Base-by-base conservation (phyloP, 1,140 invertebrate genomes). In the Trypoxylus dichotomus region DNA sequence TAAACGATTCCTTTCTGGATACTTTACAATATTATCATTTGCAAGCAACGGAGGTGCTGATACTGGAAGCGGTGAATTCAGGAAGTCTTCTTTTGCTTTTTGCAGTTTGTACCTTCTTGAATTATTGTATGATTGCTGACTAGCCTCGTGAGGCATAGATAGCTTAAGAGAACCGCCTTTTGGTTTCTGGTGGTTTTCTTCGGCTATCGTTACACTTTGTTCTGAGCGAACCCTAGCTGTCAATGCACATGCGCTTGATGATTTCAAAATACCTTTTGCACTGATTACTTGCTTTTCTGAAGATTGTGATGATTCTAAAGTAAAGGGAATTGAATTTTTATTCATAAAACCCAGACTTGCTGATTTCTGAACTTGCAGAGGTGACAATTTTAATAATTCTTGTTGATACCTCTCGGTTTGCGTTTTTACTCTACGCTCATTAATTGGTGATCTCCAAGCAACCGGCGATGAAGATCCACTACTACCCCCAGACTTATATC, bases 281-380 rank as follows among this genome's bases (percentile, higher is more conserved):
- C 83, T 79, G 5, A 43, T 71, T 21, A 37, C 10, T 21, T 19
- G 32, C 13, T 73, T 37, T 63, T 63, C 60, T 1, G 60, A 63
- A 21, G 60, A 24, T 27, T 63, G 60, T 25, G n/a, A 6, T 73
- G 71, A 73, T 13, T 27, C 24, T 27, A 71, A 32, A 71, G 27
- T 21, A 15, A 15, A 21, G 15, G 10, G 71, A 19, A 73, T 37
- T 63, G 60, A 10, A 27, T 60, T 76, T 41, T 80, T 77, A 72
- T 81, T 83, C 47, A 86, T 84, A 25, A 85, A 80, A 75, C 89
- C 88, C 15, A 89, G 88, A 80, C 90, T 91, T 8, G 88, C 89
- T n/a, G 89, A 90, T 88, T 8, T 98, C 99, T 84, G 99, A 99
- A 77, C 94, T 91, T 81, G 90, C 90, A 85, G 95, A 99, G 2